Evolutionary conservation across 2,888 invertebrate species (phyloP), one percentile per base, ranked within the genome.

Genomic region (Apamea monoglypha): DNA sequence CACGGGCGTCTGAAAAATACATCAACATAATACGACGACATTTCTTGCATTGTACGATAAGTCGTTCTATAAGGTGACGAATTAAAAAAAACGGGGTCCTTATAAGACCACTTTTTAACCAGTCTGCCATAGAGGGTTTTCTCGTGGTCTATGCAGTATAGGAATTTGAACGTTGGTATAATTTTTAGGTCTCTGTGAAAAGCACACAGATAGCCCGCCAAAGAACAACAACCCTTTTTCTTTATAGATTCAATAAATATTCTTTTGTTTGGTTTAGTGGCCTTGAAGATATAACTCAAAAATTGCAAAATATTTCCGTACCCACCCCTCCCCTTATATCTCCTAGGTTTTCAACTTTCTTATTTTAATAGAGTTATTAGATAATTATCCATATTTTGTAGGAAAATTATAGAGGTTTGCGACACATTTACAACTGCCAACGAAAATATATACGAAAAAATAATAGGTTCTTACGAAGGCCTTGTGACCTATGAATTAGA

Each of bases 1-100:
- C 4, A 50, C n/a, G 8, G 79, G 64, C 6, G 77, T n/a, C 85
- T 86, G 61, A 47, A 86, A 81, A 68, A 29, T 3, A 32, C 36
- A 69, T 53, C 4, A 59, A 44, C 7, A 29, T 64, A 36, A 29
- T 50, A 63, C 16, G 8, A 40, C 7, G 6, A 16, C 14, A 16
- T 18, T 8, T 53, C 18, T 56, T n/a, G 29, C 16, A 66, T 18
- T n/a, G 50, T 25, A 40, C 25, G 8, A 50, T 12, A 0, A 40
- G 25, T n/a, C 10, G 10, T 25, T 29, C 25, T 25, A 12, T 3
- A 25, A 40, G 8, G 2, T 8, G 69, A 14, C 4, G 14, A 47
- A 47, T 29, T 12, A 25, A n/a, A 6, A 10, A 40, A 14, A 21
- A 44, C 18, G 18, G 10, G 10, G 21, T 18, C 68, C 25, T 25